These are phyloP conservation scores for Myiothlypis coronata DNA, from an alignment of 2,797 vertebrate species.

Conservation along the genomic window DNA sequence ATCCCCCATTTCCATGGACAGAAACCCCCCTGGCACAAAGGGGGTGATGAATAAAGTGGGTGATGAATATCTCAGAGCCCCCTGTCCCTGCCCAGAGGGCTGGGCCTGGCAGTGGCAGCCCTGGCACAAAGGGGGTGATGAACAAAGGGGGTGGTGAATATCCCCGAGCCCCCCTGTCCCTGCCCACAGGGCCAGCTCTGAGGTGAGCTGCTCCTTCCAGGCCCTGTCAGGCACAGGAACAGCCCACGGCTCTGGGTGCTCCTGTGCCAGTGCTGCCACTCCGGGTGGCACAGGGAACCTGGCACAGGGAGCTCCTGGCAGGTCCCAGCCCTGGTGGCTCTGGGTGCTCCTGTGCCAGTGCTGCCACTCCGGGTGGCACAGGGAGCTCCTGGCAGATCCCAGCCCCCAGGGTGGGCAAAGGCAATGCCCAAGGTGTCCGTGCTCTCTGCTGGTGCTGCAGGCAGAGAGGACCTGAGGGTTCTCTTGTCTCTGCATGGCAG, in stretches of 20 bases:
- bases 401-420: fast-evolving
- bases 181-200: neutral
- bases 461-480: neutral
- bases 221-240: neutral
- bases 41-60: too few relatives aligned
- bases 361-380: too few relatives aligned
- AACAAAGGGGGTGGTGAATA: neutral
- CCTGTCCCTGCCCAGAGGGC: neutral
- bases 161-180: too few relatives aligned
- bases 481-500: neutral
- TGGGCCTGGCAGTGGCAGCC: fast-evolving
- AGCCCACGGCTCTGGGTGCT: fast-evolving
- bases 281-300: too few relatives aligned
- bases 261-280: too few relatives aligned
- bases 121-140: neutral
- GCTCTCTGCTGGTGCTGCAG: neutral
- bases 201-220: neutral
- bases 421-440: neutral
- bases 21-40: neutral
- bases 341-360: too few relatives aligned
- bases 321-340: neutral
- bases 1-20: neutral
- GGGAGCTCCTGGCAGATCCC: neutral
- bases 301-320: neutral
- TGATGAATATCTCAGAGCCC: too few relatives aligned